These are phyloP conservation scores for Charadrius vociferus DNA, from an alignment of 2,113 vertebrate genomes.

Conservation along the genomic window DNA sequence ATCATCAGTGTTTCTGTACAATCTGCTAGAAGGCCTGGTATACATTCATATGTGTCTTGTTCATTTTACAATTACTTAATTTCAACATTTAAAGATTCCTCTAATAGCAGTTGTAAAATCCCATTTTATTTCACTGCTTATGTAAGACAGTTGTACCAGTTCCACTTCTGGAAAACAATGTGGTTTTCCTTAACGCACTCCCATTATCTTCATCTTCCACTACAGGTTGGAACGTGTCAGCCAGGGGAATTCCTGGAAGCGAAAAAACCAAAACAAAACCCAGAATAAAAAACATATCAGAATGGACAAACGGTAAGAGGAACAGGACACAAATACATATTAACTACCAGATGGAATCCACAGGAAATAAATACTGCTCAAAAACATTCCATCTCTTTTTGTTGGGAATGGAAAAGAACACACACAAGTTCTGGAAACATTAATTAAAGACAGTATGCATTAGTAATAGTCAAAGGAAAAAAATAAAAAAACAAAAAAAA, in stretches of 20 bases:
- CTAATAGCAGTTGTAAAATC: neutral
- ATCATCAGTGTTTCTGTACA: neutral
- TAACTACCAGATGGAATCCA: neutral
- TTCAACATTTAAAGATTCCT: neutral
- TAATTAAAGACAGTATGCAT: neutral
- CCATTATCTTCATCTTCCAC: conserved; percentile 1
- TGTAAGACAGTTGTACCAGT: neutral
- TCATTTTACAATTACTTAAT: neutral
- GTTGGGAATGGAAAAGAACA: neutral
- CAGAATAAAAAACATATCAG: neutral
- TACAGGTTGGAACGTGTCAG: conserved; percentile 92
- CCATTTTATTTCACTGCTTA: neutral
- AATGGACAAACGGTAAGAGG: neutral
- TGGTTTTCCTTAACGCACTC: neutral
- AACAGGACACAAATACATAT: neutral
- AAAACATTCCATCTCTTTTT: neutral
- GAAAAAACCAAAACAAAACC: neutral
- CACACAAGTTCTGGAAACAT: neutral
- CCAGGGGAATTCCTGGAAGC: conserved; percentile 93
- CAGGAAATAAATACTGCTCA: neutral
- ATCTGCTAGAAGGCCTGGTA: neutral
- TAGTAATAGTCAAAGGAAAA: neutral
- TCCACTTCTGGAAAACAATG: neutral
- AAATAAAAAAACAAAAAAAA: neutral
- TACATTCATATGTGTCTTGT: neutral